Conservation (phyloP, 2,113 vertebrate genomes). For the Merops nubicus region DNA sequence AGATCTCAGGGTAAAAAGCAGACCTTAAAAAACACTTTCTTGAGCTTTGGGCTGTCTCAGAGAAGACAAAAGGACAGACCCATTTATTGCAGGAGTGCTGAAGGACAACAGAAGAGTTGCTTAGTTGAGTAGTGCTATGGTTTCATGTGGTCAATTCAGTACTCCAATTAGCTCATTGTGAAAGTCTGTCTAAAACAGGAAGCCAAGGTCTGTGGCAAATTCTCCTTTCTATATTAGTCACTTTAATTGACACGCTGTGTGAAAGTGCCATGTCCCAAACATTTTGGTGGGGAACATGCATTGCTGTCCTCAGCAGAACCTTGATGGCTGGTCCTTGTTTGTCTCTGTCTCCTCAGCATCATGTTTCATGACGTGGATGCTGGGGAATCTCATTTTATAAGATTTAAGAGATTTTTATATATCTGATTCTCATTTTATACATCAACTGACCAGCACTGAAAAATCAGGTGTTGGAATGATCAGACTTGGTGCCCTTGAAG, state of each 20-base stretch:
- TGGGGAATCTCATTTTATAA: neutral
- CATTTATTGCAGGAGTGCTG: neutral
- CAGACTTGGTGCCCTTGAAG: neutral
- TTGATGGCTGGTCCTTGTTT: neutral
- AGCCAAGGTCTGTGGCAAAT: neutral
- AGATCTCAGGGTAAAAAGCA: neutral
- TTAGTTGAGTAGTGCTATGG: neutral
- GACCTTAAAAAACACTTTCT: neutral
- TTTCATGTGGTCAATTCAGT: neutral
- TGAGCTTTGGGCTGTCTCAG: neutral
- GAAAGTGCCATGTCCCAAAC: neutral
- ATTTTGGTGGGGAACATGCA: neutral
- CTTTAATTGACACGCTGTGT: neutral
- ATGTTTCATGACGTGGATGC: neutral
- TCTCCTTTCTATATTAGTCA: neutral
- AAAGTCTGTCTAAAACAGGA: neutral
- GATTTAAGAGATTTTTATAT: accelerated
- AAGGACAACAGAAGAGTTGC: neutral
- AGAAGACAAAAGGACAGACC: neutral
- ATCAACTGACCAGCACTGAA: neutral
- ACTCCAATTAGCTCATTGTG: neutral
- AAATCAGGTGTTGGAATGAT: neutral
- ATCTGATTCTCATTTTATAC: neutral
- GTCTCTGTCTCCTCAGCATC: neutral
- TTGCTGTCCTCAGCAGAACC: neutral